Base-by-base conservation (phyloP, 2,797 vertebrate species). In the Micropoecilia bifurca region DNA sequence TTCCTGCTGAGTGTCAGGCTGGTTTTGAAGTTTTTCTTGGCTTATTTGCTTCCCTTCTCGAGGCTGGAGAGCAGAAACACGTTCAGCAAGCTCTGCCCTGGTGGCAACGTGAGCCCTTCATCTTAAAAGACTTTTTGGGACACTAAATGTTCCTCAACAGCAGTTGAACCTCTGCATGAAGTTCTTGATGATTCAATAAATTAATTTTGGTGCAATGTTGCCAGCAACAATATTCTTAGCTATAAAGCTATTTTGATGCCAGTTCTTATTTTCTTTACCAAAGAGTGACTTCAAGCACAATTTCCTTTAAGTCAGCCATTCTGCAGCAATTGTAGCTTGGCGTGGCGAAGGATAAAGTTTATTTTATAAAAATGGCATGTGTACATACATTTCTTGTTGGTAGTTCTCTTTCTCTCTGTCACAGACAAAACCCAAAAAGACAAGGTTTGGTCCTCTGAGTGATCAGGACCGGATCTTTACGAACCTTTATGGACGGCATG, bases 381-480 rank as follows among this genome's bases (percentile, higher is more conserved):
- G 0, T 59, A 36, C 8, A 66, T 39, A 1, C 61, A 66, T 39
- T 36, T 36, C 36, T 69, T 45, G 25, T 1, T 71, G 10, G 25
- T 71, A 45, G 68, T 25, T 28, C 25, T 28, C n/a, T 71, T 45
- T 28, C 5, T 16, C 13, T 45, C 2, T 71, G 18, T 71, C 3
- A 71, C 68, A 71, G 68, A 71, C 28, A 6, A 46, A 71, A 46
- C 95, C 97, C 0, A 97, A 97, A 93, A 99, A 99, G 94, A 97
- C 97, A n/a, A 97, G 96, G 63, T 99, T 95, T 92, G 98, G 98
- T 20, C 98, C 97, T 0, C 90, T 99, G 78, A 96, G 96, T 79
- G 98, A 99, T 78, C 94, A 99, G 87, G 98, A 99, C 88, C 95
- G 98, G 69, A 98, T 99, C 90, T 99, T 99, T 88, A 99, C 97